Evolutionary conservation across 2,113 vertebrate species (phyloP).

Genomic region (Lynx canadensis): DNA sequence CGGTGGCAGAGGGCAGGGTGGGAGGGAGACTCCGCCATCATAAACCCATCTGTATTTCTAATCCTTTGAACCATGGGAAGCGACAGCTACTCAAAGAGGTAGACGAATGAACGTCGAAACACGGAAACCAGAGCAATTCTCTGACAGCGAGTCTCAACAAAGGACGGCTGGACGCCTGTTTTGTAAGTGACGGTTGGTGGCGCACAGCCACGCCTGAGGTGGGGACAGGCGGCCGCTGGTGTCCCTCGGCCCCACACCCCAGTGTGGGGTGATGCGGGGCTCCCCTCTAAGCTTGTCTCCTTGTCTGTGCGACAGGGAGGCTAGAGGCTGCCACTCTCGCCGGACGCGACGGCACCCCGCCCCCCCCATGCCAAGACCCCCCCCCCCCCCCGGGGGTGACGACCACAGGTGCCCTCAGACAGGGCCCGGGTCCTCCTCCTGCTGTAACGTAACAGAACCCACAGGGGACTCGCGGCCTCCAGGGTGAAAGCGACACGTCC

Average conservation of each 20-base stretch:
- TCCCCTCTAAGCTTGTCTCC: no score
- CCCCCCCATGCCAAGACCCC: background rate
- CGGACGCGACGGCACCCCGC: fast-evolving
- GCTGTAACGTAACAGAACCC: background rate
- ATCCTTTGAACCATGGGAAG: background rate
- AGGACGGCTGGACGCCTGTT: background rate
- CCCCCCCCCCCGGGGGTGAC: background rate
- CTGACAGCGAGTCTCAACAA: no score
- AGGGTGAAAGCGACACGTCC: no score
- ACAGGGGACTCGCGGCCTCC: background rate
- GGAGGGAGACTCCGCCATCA: no score
- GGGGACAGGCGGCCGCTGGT: background rate
- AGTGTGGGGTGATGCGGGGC: fast-evolving
- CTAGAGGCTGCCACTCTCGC: background rate
- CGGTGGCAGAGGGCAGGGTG: background rate
- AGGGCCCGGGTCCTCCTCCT: background rate
- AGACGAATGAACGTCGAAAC: background rate
- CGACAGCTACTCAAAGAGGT: background rate
- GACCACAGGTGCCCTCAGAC: background rate
- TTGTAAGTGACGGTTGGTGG: background rate
- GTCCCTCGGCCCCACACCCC: background rate
- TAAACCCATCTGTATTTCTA: background rate
- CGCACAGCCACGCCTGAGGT: fast-evolving
- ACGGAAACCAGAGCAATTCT: background rate
- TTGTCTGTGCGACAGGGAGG: background rate